phyloP scores from a whole-genome alignment of 2,113 vertebrate genomes.

The Engystomops pustulosus region DNA sequence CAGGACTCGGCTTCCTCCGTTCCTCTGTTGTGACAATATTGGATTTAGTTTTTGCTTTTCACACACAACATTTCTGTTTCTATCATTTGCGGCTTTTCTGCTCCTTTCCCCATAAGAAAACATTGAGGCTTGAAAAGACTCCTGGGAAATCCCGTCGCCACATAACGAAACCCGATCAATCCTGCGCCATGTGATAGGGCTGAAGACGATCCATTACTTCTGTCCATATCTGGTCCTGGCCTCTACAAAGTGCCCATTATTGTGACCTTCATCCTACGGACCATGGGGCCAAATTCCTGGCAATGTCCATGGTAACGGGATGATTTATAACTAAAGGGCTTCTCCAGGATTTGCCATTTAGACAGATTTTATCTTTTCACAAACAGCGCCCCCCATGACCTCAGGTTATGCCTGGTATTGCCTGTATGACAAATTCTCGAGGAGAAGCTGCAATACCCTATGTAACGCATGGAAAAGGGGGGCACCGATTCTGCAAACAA shows the following conservation, averaged over 20 bases:
- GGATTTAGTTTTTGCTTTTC: background rate
- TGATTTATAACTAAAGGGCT: background rate
- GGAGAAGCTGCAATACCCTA: too few species aligned
- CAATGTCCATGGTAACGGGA: background rate
- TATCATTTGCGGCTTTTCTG: background rate
- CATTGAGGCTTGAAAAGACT: background rate
- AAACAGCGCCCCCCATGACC: background rate
- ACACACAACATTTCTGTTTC: background rate
- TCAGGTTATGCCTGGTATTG: too few species aligned
- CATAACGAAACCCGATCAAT: slow-evolving; percentile 1
- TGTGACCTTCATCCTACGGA: too few species aligned
- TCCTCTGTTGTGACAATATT: slow-evolving; percentile 35
- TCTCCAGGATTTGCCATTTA: background rate
- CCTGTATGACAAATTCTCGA: too few species aligned
- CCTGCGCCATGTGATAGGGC: background rate
- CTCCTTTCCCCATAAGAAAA: slow-evolving; percentile 8
- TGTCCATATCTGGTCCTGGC: background rate
- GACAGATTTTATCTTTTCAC: too few species aligned
- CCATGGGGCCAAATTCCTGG: too few species aligned
- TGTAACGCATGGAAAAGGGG: too few species aligned
- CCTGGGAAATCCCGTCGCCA: slow-evolving; percentile 63
- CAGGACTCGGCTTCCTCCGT: background rate
- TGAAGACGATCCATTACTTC: background rate
- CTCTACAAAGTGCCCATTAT: too few species aligned
- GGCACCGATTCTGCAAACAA: too few species aligned